Evolutionary conservation across 2,113 vertebrate genomes (phyloP).

Genomic region (Pogonocichla stellata): DNA sequence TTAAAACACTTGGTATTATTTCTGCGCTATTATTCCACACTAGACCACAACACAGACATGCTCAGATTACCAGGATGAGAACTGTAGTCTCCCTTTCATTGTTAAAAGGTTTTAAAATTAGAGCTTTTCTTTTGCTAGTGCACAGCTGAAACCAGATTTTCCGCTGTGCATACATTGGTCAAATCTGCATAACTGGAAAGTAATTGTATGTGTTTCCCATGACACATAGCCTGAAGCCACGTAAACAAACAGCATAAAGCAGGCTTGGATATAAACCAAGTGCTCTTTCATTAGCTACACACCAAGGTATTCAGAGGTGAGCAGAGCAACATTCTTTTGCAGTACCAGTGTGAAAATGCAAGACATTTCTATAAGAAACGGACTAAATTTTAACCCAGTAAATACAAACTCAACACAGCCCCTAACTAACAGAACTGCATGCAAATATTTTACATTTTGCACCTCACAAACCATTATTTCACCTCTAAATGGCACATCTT

Average conservation of each 20-base stretch:
- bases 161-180: neutral
- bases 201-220: neutral
- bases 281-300: neutral
- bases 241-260: neutral
- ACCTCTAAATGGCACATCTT: neutral
- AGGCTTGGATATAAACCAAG: neutral
- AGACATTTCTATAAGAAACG: neutral
- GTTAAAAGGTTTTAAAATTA: neutral
- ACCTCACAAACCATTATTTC: neutral
- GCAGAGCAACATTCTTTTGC: neutral
- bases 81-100: neutral
- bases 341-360: neutral
- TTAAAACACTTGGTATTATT: neutral
- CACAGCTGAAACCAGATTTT: neutral
- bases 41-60: neutral
- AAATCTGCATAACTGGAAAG: neutral
- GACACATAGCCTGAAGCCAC: neutral
- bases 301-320: neutral
- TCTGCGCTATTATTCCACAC: neutral
- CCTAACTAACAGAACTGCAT: neutral
- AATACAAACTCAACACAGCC: neutral
- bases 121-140: neutral
- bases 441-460: neutral
- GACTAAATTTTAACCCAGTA: neutral
- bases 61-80: neutral